phyloP scores from a whole-genome alignment of 2,888 invertebrate species.

The Melanostoma mellinum region DNA sequence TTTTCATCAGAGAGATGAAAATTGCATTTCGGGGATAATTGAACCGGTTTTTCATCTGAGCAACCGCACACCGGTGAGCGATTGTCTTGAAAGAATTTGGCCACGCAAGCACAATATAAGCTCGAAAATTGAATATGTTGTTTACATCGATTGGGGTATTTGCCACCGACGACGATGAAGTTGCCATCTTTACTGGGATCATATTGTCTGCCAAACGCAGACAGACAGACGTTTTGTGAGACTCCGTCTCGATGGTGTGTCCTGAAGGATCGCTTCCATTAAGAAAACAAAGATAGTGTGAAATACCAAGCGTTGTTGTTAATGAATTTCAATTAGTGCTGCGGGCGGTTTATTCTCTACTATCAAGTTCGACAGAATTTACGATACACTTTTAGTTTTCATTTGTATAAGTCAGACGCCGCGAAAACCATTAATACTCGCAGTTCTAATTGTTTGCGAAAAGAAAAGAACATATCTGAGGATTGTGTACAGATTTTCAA shows the following conservation, averaged over 20 bases:
- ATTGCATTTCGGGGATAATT: slow-evolving; percentile 71
- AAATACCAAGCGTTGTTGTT: slow-evolving; percentile 63
- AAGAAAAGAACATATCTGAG: too few relatives aligned
- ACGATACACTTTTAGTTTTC: background rate
- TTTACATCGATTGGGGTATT: too few relatives aligned
- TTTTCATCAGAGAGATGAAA: slow-evolving; percentile 35
- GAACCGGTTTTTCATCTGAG: slow-evolving; percentile 73
- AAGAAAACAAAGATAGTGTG: slow-evolving; percentile 64
- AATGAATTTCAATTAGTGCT: slow-evolving; percentile 64
- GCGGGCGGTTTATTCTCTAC: slow-evolving; percentile 1
- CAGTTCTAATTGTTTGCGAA: slow-evolving; percentile 30
- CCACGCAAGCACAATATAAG: background rate
- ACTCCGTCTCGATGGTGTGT: slow-evolving; percentile 25
- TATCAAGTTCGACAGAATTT: slow-evolving; percentile 36
- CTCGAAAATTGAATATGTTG: too few relatives aligned
- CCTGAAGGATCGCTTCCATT: slow-evolving; percentile 59
- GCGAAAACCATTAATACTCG: slow-evolving; percentile 34
- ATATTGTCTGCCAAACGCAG: background rate
- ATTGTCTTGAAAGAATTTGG: slow-evolving; percentile 43
- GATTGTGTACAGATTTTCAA: too few relatives aligned
- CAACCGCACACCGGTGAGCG: slow-evolving; percentile 7
- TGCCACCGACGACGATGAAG: too few relatives aligned
- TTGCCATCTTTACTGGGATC: too few relatives aligned
- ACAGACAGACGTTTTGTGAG: slow-evolving; percentile 7
- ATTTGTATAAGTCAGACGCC: slow-evolving; percentile 28